phyloP scores from a whole-genome alignment of 2,888 invertebrate species.

The Sympetrum striolatum region DNA sequence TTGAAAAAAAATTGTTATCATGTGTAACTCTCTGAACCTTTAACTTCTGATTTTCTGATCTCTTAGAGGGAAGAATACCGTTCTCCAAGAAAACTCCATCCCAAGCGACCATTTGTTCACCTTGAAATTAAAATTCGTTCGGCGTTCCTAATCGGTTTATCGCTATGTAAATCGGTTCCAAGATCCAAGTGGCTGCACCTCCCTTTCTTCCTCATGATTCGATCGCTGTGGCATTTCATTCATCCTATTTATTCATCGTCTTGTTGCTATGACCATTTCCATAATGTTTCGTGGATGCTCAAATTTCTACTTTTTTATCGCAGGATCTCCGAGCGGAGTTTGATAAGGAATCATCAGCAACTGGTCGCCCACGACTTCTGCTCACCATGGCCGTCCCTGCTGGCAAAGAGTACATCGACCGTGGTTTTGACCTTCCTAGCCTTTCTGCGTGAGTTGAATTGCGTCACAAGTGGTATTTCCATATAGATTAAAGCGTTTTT shows the following conservation, averaged over 20 bases:
- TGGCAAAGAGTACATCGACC: slow-evolving; percentile 90
- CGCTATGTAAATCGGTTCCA: too few species aligned
- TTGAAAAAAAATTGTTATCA: too few species aligned
- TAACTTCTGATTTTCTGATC: too few species aligned
- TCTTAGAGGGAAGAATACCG: too few species aligned
- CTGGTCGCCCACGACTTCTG: slow-evolving; percentile 78
- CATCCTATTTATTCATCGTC: background rate
- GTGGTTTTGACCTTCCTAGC: slow-evolving; percentile 89
- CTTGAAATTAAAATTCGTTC: too few species aligned
- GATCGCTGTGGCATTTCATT: too few species aligned
- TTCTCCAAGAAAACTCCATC: too few species aligned
- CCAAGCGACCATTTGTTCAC: too few species aligned
- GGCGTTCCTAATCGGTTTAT: too few species aligned
- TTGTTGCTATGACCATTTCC: background rate
- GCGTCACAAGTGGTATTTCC: background rate
- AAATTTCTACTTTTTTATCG: slow-evolving; percentile 19
- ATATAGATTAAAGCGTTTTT: background rate
- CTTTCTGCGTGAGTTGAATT: slow-evolving; percentile 74
- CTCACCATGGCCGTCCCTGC: slow-evolving; percentile 95
- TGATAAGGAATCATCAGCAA: slow-evolving; percentile 82
- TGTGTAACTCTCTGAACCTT: too few species aligned
- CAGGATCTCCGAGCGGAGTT: slow-evolving; percentile 88
- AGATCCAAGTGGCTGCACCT: too few species aligned
- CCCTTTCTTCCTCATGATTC: too few species aligned
- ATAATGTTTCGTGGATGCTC: background rate